Evolutionary conservation across 1,140 invertebrate genomes (phyloP), one percentile per base, ranked within the genome.

Genomic region (Rhynchophorus ferrugineus): DNA sequence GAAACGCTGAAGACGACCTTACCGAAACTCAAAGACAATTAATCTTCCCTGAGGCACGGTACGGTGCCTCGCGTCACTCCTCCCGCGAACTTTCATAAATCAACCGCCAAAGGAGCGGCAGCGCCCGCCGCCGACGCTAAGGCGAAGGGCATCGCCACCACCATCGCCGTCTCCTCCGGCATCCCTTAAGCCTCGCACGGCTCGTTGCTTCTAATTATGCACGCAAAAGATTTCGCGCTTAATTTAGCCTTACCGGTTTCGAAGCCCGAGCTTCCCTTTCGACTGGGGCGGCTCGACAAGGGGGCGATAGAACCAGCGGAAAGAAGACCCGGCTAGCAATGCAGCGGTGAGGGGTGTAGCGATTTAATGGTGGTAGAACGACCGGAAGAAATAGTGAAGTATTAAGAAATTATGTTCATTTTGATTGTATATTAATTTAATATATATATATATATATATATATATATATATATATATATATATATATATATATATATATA

Each of bases 171-270:
- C 35, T 13, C 13, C 35, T 37, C 35, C 14, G 20, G 29, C 43
- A 29, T 43, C 42, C 37, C 54, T 38, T 65, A 65, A 65, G 59
- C 61, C 51, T 50, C 54, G 57, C 61, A 64, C 61, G 62, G 62
- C 62, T 62, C 63, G 61, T 64, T 64, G 62, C 58, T 59, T 57
- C 62, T 65, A 65, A 65, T 65, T 65, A 65, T 65, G 63, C 62
- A 62, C 62, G 61, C 63, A 64, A 49, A 65, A 65, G 63, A 65
- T 65, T 65, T 65, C 59, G 59, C 63, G 63, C 63, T 65, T 64
- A 65, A 65, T 65, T 65, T 65, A 63, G 56, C 62, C 54, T 61
- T 61, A 57, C 61, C 62, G 60, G 55, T 58, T 60, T 48, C 46
- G 56, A 3, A 41, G 1, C 18, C 3, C 11, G 17, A 18, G 17